Conservation (phyloP, 2,888 invertebrate genomes). For the Sarcophaga carnaria region DNA sequence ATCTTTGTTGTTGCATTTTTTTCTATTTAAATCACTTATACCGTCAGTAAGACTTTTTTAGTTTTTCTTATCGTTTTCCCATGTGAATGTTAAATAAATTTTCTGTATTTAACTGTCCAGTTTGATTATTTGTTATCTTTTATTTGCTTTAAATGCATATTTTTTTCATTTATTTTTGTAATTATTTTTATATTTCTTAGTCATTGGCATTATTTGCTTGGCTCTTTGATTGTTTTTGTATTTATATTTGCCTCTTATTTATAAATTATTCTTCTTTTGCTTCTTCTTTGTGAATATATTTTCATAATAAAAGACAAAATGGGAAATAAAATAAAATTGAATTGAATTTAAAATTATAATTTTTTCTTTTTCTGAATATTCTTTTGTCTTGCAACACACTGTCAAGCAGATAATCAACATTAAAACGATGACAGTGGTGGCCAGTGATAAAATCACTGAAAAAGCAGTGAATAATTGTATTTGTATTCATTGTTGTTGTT, state of each 20-base stretch:
- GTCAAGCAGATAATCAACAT: conserved; percentile 1
- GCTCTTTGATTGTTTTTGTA: neutral
- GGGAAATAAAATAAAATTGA: too few species aligned
- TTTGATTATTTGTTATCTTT: neutral
- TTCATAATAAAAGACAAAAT: neutral
- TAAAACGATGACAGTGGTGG: neutral
- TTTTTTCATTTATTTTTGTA: neutral
- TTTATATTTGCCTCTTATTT: conserved; percentile 19
- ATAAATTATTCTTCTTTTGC: neutral
- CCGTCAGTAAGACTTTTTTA: neutral
- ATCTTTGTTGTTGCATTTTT: neutral
- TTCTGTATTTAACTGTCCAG: neutral
- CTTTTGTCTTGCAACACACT: conserved; percentile 20
- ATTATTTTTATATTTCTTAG: conserved; percentile 6
- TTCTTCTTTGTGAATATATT: conserved; percentile 16
- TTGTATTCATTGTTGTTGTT: too few species aligned
- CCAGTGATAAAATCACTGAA: too few species aligned
- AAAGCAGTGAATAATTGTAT: too few species aligned
- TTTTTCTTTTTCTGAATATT: neutral
- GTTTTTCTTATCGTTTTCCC: neutral
- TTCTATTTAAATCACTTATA: neutral
- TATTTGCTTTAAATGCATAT: neutral
- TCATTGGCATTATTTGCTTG: conserved; percentile 1
- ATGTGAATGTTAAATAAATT: neutral
- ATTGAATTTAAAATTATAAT: conserved; percentile 18